Base-by-base conservation (phyloP, 2,113 vertebrate genomes). In the Toxostoma redivivum region DNA sequence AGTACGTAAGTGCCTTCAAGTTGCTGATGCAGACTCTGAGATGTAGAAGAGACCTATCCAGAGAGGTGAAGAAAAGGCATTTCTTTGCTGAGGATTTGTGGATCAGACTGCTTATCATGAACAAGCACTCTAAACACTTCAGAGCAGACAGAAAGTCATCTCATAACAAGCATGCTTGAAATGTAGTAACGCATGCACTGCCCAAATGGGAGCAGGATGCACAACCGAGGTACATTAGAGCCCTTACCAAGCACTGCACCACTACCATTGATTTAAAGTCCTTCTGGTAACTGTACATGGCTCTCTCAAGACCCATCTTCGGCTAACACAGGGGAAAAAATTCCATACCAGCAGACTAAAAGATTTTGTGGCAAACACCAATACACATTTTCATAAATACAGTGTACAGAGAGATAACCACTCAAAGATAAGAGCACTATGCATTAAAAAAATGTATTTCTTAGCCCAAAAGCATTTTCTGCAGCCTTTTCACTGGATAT, bases 1-100 rank as follows among this genome's bases (percentile, higher is more conserved):
- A 78, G 51, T 5, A 54, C 1, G 0, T 4, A 33, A 50, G 7
- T 50, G 62, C 28, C 47, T 38, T 53, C 38, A 38, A 18, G 35
- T 2, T 70, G 28, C 37, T 0, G 0, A 12, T 3, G 11, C 9
- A 48, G 33, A 74, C n/a, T 11, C 47, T 0, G 10, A 38, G 12
- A 28, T 5, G 2, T 6, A 25, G 20, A 84, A 60, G 30, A 58
- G 9, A 54, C 18, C 8, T 17, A 16, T 10, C 10, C 38, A 78
- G 18, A 78, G 15, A 54, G 6, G 23, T 20, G 7, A 27, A 20
- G 42, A 37, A 78, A 71, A 83, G 21, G 15, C 22, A 61, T 45
- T 64, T 64, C 48, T 66, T 50, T 23, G 16, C 37, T 53, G 37
- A 87, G 31, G 35, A 58, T 71, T 30, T 81, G 21, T 71, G 33